These are phyloP conservation scores for Osmerus eperlanus DNA, from an alignment of 2,113 vertebrate species.

Conservation along the genomic window DNA sequence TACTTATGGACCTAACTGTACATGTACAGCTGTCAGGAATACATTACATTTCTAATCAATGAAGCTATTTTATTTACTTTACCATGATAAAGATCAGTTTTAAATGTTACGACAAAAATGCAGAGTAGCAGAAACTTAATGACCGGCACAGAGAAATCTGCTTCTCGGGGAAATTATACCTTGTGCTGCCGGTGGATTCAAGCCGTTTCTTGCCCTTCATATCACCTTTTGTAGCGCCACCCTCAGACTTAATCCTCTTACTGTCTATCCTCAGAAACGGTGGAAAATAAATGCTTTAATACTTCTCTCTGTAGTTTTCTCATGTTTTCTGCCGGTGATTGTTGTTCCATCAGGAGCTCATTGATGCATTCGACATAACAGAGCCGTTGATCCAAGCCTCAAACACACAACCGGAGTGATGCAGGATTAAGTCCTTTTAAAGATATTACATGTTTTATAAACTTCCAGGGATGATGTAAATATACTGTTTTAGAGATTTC, in stretches of 20 bases:
- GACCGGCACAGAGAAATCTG: too few relatives aligned
- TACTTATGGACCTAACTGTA: too few relatives aligned
- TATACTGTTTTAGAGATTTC: neutral
- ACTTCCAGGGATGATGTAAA: neutral
- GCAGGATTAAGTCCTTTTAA: neutral
- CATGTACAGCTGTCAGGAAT: too few relatives aligned
- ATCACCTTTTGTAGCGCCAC: too few relatives aligned
- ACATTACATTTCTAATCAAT: too few relatives aligned
- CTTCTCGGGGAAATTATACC: too few relatives aligned
- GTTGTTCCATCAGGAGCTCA: conserved; percentile 61
- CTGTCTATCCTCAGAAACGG: neutral
- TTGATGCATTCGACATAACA: conserved; percentile 63
- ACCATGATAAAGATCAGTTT: too few relatives aligned
- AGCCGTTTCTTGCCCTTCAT: too few relatives aligned
- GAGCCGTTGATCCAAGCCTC: conserved; percentile 59
- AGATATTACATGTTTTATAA: neutral
- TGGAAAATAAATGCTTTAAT: neutral
- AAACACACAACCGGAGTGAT: conserved; percentile 39
- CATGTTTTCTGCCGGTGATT: neutral
- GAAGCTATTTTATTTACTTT: too few relatives aligned
- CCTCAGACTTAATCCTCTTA: neutral
- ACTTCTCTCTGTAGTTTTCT: neutral
- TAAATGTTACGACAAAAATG: too few relatives aligned
- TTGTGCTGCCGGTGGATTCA: too few relatives aligned
- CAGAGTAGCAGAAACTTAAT: too few relatives aligned